phyloP scores from a whole-genome alignment of 2,113 vertebrate species.

The Erythrocercus mccallii region DNA sequence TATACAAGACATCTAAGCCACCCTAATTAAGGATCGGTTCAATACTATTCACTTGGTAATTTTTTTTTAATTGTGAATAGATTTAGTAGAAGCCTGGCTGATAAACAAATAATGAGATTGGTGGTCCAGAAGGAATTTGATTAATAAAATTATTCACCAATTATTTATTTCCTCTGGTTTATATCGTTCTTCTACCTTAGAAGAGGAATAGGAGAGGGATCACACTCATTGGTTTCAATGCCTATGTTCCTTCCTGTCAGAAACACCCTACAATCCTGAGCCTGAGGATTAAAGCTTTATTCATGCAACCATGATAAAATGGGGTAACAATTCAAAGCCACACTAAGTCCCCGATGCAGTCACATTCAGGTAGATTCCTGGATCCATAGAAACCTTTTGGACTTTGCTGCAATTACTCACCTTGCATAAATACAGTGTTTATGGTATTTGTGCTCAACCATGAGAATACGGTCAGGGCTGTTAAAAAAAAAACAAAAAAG shows the following conservation, averaged over 20 bases:
- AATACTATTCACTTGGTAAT: slow-evolving; percentile 66
- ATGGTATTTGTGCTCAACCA: neutral
- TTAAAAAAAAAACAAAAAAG: neutral
- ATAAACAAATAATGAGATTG: slow-evolving; percentile 76
- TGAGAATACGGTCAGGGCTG: neutral
- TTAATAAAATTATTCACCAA: slow-evolving; percentile 78
- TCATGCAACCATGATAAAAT: neutral
- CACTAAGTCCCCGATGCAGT: neutral
- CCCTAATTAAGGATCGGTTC: slow-evolving; percentile 75
- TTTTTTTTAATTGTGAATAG: slow-evolving; percentile 68
- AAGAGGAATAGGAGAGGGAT: neutral
- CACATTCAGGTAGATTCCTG: neutral
- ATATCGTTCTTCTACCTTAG: slow-evolving; percentile 40
- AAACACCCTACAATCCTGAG: neutral
- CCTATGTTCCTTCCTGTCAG: neutral
- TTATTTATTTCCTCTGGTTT: slow-evolving; percentile 74
- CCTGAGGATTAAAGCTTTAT: neutral
- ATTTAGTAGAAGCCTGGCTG: slow-evolving; percentile 66
- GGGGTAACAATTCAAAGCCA: neutral
- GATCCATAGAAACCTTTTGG: neutral
- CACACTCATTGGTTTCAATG: neutral
- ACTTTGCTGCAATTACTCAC: neutral
- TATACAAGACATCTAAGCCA: slow-evolving; percentile 69
- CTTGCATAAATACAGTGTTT: neutral
- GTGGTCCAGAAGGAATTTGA: slow-evolving; percentile 75